phyloP scores from a whole-genome alignment of 1,140 invertebrate species.

The Zeugodacus cucurbitae region DNA sequence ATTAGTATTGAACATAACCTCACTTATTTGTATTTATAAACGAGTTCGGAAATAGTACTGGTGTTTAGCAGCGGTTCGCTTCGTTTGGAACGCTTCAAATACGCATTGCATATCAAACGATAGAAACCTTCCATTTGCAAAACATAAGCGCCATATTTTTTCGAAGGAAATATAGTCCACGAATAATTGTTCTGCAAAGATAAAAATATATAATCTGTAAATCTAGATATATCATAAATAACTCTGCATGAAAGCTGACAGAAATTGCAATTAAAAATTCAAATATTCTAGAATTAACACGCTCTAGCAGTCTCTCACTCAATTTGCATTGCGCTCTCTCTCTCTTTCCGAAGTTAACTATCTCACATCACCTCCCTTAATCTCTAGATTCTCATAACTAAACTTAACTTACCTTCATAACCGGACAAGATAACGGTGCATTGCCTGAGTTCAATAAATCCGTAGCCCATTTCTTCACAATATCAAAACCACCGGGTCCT shows the following conservation, averaged over 20 bases:
- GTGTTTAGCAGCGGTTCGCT: background rate
- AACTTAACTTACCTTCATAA: background rate
- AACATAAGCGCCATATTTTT: background rate
- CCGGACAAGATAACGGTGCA: background rate
- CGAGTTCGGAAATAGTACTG: background rate
- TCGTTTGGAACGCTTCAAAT: background rate
- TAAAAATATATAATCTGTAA: too few species aligned
- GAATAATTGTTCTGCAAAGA: background rate
- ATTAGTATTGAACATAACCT: background rate
- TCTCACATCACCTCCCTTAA: too few species aligned
- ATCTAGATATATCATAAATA: too few species aligned
- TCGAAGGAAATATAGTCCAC: background rate
- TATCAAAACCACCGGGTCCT: background rate
- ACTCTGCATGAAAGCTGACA: too few species aligned
- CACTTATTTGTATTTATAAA: slow-evolving; percentile 1
- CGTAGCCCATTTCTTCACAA: background rate
- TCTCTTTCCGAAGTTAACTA: too few species aligned
- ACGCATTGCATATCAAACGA: background rate
- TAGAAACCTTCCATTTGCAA: background rate
- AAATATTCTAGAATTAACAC: too few species aligned
- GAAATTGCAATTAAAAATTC: too few species aligned
- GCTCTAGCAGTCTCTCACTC: too few species aligned
- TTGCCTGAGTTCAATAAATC: background rate
- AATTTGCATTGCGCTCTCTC: too few species aligned
- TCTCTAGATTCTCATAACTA: too few species aligned